Base-by-base conservation (phyloP, 2,113 vertebrate genomes). In the Daubentonia madagascariensis region DNA sequence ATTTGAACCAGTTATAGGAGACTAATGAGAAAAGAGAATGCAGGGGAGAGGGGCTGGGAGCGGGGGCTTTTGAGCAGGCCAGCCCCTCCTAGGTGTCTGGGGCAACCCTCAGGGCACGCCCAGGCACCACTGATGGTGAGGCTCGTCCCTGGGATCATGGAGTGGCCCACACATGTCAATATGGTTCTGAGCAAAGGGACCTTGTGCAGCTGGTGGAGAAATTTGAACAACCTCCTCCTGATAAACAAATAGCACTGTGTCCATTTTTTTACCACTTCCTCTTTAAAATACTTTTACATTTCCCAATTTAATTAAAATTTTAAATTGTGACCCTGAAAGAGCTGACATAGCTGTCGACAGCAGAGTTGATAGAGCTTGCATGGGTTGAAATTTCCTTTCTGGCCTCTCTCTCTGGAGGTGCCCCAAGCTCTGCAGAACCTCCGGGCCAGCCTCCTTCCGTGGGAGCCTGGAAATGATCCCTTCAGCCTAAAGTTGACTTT, bases 1-100 rank as follows among this genome's bases (percentile, higher is more conserved):
- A 73, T 54, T 88, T 91, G 79, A 68, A 73, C 73, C 57, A 48
- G 28, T 97, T 96, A 25, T 10, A 40, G n/a, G 61, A 94, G 83
- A 48, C 61, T 32, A 52, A 8, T 59, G 80, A 37, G 25, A 87
- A 45, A 67, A 67, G 75, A 90, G 32, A 16, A 5, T 30, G 80
- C 40, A 17, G 32, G 32, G 22, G 37, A 85, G 68, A 75, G 63
- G 75, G 35, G 4, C 20, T 14, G 59, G 54, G 59, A 70, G 48
- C 7, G 13, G 54, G 23, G 63, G 5, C 76, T n/a, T 30, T 23
- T 50, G 80, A 81, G 43, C n/a, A 32, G 65, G 37, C 52, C 48
- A 79, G 50, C 70, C 94, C 63, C 75, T 40, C 11, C 35, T 32
- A 8, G 78, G 70, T 1, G n/a, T 59, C 40, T 72, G 17, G 32